Conservation (phyloP, 1,140 invertebrate species). For the Eubasilissa regina region DNA sequence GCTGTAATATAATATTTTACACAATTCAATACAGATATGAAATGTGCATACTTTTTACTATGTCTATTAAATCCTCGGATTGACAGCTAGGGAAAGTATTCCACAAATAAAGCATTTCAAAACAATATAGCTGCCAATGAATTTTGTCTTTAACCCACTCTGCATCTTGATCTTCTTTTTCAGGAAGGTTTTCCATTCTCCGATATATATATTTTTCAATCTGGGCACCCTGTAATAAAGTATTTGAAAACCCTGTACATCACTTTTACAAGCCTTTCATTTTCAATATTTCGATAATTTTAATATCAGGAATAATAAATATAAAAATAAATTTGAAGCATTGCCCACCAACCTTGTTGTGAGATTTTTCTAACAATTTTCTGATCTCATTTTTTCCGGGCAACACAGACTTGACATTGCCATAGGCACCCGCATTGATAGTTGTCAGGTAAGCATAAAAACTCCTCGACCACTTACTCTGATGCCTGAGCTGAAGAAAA, state of each 20-base stretch:
- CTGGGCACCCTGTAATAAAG: conserved; percentile 49
- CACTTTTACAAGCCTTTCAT: background rate
- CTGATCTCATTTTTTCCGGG: conserved; percentile 52
- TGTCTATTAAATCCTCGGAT: conserved; percentile 66
- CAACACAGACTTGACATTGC: conserved; percentile 29
- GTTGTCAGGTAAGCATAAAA: conserved; percentile 80
- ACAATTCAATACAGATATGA: no score
- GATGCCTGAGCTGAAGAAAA: conserved; percentile 75
- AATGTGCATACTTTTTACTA: conserved; percentile 67
- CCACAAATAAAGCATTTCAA: conserved; percentile 83
- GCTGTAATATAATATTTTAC: no score
- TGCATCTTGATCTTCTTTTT: conserved; percentile 39
- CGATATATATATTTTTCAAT: conserved; percentile 56
- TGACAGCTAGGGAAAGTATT: conserved; percentile 79
- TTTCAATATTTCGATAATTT: background rate
- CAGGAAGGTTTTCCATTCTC: conserved; percentile 54
- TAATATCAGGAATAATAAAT: background rate
- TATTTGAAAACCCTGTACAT: background rate
- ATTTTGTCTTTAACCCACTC: conserved; percentile 60
- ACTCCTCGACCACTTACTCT: conserved; percentile 80
- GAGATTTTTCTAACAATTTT: conserved; percentile 52
- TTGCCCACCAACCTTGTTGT: conserved; percentile 49
- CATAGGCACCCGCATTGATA: conserved; percentile 63
- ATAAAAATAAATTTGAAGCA: conserved; percentile 9
- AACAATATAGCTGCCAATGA: conserved; percentile 76